Conservation (phyloP, 2,113 vertebrate genomes). For the Ibidorhyncha struthersii region DNA sequence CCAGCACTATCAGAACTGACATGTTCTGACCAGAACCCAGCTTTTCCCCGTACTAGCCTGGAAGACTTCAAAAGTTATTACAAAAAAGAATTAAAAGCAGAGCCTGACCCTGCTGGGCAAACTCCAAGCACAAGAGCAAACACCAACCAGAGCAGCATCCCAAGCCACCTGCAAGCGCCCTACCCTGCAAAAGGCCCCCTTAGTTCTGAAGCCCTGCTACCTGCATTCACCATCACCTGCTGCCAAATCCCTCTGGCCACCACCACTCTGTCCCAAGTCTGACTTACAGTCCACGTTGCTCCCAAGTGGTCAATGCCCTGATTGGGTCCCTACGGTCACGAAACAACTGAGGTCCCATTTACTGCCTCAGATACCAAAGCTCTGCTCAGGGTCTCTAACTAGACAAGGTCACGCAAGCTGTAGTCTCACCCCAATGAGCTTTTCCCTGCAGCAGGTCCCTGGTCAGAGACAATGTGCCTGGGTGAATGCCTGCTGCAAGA, state of each 20-base stretch:
- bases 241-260: not conserved
- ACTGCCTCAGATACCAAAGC: no score
- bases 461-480: rapidly evolving
- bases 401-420: not conserved
- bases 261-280: not conserved
- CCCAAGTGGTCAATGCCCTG: not conserved
- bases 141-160: not conserved
- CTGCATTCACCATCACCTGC: not conserved
- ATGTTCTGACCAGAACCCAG: not conserved
- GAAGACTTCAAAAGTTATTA: not conserved
- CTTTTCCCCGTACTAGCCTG: not conserved
- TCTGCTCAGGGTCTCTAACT: not conserved
- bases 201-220: not conserved
- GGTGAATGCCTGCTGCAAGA: not conserved
- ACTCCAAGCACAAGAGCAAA: not conserved
- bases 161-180: no score
- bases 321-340: not conserved
- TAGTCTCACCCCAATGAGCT: not conserved
- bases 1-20: not conserved
- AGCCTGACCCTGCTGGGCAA: not conserved
- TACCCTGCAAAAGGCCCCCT: not conserved
- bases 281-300: not conserved
- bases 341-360: not conserved
- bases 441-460: not conserved
- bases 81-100: not conserved